Evolutionary conservation across 2,888 invertebrate species (phyloP).

Genomic region (Euzophera pinguis): DNA sequence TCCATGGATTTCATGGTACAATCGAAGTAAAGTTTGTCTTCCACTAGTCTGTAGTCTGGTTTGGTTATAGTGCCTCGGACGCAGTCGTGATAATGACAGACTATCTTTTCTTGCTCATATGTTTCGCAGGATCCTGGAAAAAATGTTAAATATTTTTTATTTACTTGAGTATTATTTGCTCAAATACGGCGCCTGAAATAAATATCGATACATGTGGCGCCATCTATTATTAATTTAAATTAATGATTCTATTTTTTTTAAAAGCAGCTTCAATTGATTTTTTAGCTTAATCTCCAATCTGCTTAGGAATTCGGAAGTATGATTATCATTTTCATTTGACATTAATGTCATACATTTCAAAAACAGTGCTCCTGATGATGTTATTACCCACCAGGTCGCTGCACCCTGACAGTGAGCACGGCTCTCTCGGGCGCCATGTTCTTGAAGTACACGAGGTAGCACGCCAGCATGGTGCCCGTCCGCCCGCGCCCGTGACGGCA

Average conservation of each 20-base stretch:
- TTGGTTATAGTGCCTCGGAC: slow-evolving; percentile 65
- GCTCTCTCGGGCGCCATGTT: slow-evolving; percentile 82
- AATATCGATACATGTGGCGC: too few species aligned
- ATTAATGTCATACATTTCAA: too few species aligned
- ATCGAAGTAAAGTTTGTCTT: slow-evolving; percentile 68
- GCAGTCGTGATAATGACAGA: slow-evolving; percentile 80
- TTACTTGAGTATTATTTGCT: too few species aligned
- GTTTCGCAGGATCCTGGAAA: slow-evolving; percentile 81
- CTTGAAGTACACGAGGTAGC: slow-evolving; percentile 83
- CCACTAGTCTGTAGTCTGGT: slow-evolving; percentile 65
- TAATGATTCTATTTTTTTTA: too few species aligned
- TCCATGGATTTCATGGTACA: slow-evolving; percentile 59
- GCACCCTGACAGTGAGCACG: slow-evolving; percentile 78
- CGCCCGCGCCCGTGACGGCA: slow-evolving; percentile 85
- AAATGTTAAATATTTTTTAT: neutral
- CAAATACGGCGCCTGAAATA: too few species aligned
- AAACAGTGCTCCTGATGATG: too few species aligned
- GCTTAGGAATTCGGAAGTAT: too few species aligned
- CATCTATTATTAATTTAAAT: too few species aligned
- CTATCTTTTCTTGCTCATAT: slow-evolving; percentile 80
- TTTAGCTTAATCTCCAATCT: too few species aligned
- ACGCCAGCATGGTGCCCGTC: slow-evolving; percentile 86
- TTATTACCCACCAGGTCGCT: slow-evolving; percentile 77
- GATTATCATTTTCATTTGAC: too few species aligned
- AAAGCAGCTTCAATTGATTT: too few species aligned